Evolutionary conservation across 64 coral and sea anemone genomes (phyloP).

Genomic region (Platygyra sinensis): DNA sequence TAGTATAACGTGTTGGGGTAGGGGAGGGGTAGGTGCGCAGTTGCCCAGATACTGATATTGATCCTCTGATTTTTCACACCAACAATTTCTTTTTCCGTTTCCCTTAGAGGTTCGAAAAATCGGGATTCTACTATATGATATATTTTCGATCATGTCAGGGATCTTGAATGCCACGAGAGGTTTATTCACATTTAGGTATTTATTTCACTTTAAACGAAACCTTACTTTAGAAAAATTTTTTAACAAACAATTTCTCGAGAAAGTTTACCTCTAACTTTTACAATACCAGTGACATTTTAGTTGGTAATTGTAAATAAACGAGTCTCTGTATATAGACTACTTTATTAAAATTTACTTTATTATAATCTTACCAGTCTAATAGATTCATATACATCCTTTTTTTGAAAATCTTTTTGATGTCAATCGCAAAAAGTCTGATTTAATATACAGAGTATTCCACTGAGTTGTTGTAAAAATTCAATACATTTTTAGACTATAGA

Average conservation of each 20-base stretch:
- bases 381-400: constrained; percentile 15
- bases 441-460: background rate
- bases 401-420: background rate
- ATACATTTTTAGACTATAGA: background rate
- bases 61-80: too few species aligned
- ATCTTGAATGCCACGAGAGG: background rate
- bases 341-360: constrained; percentile 49
- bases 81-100: too few species aligned
- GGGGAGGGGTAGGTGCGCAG: too few species aligned
- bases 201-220: constrained; percentile 17
- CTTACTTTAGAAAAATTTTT: constrained; percentile 10
- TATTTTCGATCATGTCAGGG: too few species aligned
- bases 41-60: too few species aligned
- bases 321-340: background rate
- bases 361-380: constrained; percentile 11
- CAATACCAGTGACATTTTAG: background rate
- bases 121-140: too few species aligned
- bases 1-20: too few species aligned
- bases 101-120: too few species aligned
- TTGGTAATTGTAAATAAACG: background rate
- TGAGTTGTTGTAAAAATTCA: constrained; percentile 23
- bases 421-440: constrained; percentile 19
- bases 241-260: constrained; percentile 21
- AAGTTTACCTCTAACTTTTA: background rate
- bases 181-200: background rate